A percentile compares a stretch with the other conserved stretches of the same genome.
Conservation (phyloP, 1,140 invertebrate species). For the Orchestia grillus region DNA sequence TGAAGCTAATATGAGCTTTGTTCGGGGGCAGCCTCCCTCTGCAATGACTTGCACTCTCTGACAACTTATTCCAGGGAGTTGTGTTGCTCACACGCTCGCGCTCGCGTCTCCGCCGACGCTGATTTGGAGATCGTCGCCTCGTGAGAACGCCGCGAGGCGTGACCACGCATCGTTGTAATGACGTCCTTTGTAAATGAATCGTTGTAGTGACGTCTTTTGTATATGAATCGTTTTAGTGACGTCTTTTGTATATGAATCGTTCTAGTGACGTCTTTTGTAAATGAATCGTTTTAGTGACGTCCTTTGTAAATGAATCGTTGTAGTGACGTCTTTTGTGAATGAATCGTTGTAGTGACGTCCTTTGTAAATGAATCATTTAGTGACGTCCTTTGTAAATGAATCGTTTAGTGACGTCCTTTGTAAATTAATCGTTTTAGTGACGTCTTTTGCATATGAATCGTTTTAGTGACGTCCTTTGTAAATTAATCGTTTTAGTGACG, state of each 20-base stretch:
- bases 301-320: not conserved
- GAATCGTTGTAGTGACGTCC: not conserved
- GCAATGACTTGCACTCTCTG: conserved; percentile 13
- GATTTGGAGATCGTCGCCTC: not conserved
- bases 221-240: not conserved
- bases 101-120: not conserved
- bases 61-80: not conserved
- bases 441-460: too few relatives aligned
- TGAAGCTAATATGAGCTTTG: conserved; percentile 44
- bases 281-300: not conserved
- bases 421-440: not conserved
- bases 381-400: too few relatives aligned
- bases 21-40: not conserved
- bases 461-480: not conserved
- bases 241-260: not conserved
- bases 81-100: not conserved
- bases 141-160: not conserved
- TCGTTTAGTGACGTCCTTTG: not conserved
- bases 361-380: not conserved
- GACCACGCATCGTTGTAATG: not conserved
- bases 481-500: not conserved
- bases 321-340: too few relatives aligned
- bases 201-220: not conserved
- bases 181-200: not conserved
- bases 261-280: too few relatives aligned